Conservation (phyloP, 1,140 invertebrate species). For the Caenorhabditis remanei region DNA sequence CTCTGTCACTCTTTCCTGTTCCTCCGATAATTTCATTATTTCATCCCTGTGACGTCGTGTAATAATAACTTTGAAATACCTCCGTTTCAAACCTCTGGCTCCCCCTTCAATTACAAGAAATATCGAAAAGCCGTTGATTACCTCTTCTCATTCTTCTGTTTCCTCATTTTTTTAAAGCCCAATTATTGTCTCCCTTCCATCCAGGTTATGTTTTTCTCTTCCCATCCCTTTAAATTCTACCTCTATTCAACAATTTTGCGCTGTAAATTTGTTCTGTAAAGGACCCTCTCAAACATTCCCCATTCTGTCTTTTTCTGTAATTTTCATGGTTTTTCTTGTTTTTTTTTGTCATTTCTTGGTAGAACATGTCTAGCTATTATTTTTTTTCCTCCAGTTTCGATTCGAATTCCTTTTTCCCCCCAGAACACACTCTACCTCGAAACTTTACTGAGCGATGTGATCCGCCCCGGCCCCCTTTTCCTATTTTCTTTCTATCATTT, state of each 20-base stretch:
- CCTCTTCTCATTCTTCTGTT: not conserved
- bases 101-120: not conserved
- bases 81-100: not conserved
- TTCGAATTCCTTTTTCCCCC: conserved; percentile 29
- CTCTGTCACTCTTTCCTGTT: not conserved
- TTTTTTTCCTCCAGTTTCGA: not conserved
- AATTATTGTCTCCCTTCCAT: not conserved
- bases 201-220: conserved; percentile 7
- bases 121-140: conserved; percentile 36
- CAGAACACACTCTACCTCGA: conserved; percentile 31
- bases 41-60: conserved; percentile 46
- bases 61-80: conserved; percentile 49
- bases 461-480: not conserved
- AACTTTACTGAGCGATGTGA: conserved; percentile 53
- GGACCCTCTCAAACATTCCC: not conserved
- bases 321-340: not conserved
- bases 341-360: not conserved
- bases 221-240: conserved; percentile 4
- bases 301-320: conserved; percentile 17
- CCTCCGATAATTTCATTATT: not conserved
- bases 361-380: conserved; percentile 18
- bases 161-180: not conserved
- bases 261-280: not conserved
- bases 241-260: not conserved
- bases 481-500: not conserved